A percentile compares a stretch with the other conserved stretches of the same genome.
These are phyloP conservation scores for Porites lutea DNA, from an alignment of 64 coral and sea anemone species.

Conservation along the genomic window DNA sequence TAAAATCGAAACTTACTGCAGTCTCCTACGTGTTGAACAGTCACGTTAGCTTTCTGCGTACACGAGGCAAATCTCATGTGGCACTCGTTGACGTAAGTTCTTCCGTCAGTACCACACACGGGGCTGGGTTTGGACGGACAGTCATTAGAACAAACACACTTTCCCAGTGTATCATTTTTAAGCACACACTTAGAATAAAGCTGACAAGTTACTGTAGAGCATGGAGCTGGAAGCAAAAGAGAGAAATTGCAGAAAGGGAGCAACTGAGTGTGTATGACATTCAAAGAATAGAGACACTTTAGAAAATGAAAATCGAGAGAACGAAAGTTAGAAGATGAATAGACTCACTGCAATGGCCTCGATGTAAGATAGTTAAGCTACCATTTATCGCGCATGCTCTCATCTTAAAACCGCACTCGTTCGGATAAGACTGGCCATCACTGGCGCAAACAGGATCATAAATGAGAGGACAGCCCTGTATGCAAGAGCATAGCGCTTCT, in stretches of 20 bases:
- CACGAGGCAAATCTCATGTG: slow-evolving; percentile 12
- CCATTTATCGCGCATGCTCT: slow-evolving; percentile 60
- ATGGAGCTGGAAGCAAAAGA: slow-evolving; percentile 30
- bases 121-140: slow-evolving; percentile 52
- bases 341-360: slow-evolving; percentile 84
- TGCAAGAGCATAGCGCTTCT: slow-evolving; percentile 59
- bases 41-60: slow-evolving; percentile 40
- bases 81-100: slow-evolving; percentile 87
- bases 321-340: neutral
- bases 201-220: slow-evolving; percentile 54
- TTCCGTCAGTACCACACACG: slow-evolving; percentile 88
- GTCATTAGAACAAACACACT: slow-evolving; percentile 71
- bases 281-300: neutral
- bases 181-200: slow-evolving; percentile 59
- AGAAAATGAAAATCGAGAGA: neutral
- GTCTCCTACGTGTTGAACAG: slow-evolving; percentile 1
- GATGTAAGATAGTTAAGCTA: slow-evolving; percentile 27
- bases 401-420: slow-evolving; percentile 77
- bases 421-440: slow-evolving; percentile 84
- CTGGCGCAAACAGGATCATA: slow-evolving; percentile 82
- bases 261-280: neutral
- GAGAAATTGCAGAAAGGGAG: neutral
- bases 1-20: slow-evolving; percentile 6
- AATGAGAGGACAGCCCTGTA: slow-evolving; percentile 37
- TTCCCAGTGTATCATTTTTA: slow-evolving; percentile 17